These are phyloP conservation scores for Aselliscus stoliczkanus DNA, from an alignment of 2,797 vertebrate genomes.

Conservation along the genomic window DNA sequence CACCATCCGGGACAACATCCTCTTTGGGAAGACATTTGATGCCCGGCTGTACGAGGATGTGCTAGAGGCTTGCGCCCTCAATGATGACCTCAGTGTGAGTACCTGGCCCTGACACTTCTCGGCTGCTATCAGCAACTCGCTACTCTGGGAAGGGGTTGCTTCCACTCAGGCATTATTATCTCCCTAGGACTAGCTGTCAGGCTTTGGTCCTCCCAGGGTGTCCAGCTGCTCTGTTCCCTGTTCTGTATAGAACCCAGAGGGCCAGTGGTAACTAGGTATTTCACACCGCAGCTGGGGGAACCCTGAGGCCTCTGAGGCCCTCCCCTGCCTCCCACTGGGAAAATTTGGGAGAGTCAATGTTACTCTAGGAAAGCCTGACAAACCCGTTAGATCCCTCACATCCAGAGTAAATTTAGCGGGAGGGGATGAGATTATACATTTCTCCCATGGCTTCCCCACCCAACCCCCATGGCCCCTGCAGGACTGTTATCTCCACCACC, in stretches of 20 bases:
- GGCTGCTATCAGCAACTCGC: neutral
- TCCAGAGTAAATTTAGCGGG: neutral
- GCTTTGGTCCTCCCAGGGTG: neutral
- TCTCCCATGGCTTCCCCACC: neutral
- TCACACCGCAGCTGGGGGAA: neutral
- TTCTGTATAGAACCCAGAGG: neutral
- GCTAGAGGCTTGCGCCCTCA: conserved; percentile 92
- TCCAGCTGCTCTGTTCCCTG: neutral
- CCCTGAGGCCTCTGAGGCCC: neutral
- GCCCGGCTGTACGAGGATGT: conserved; percentile 87
- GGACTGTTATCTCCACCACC: neutral
- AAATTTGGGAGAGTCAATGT: neutral
- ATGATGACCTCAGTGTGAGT: conserved; percentile 91
- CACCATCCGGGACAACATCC: conserved; percentile 93
- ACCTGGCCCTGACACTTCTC: neutral
- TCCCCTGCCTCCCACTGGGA: neutral
- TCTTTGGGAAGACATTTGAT: conserved; percentile 91
- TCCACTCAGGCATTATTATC: neutral
- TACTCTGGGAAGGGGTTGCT: neutral
- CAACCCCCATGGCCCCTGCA: neutral
- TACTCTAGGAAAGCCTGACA: neutral
- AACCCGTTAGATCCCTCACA: neutral
- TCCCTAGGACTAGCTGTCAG: neutral
- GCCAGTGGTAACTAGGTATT: neutral
- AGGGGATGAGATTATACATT: neutral